Evolutionary conservation across 2,888 invertebrate species (phyloP).

Genomic region (Dicycla oo): DNA sequence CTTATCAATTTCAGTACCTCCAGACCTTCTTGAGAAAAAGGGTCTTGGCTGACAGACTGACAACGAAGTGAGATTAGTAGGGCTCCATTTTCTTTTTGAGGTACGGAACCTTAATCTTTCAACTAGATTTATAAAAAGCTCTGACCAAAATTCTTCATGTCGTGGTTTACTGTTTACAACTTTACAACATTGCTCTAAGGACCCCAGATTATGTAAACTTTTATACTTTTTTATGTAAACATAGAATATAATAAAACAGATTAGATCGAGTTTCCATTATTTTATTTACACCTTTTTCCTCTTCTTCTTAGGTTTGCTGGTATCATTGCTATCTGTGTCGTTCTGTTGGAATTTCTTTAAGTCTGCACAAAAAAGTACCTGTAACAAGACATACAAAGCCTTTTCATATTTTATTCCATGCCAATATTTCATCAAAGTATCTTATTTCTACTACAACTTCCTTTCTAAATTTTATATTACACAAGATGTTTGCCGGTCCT

Average conservation of each 20-base stretch:
- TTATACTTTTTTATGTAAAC: conserved; percentile 71
- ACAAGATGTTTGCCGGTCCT: not conserved
- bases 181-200: conserved; percentile 7
- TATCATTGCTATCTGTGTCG: conserved; percentile 60
- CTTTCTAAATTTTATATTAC: not conserved
- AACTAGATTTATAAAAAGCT: not conserved
- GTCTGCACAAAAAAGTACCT: conserved; percentile 96
- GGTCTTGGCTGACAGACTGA: not conserved
- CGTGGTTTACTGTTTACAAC: not conserved
- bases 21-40: no score
- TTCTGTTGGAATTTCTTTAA: conserved; percentile 92
- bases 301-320: conserved; percentile 78
- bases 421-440: not conserved
- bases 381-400: conserved; percentile 67
- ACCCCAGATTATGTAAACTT: conserved; percentile 40
- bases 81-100: not conserved
- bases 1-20: not conserved
- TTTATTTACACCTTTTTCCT: conserved; percentile 67
- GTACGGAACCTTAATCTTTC: not conserved
- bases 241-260: conserved; percentile 51
- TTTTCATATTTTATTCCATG: no score
- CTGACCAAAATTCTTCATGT: not conserved
- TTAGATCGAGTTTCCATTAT: conserved; percentile 9
- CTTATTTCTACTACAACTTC: not conserved
- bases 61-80: not conserved